phyloP scores from a whole-genome alignment of 2,888 invertebrate genomes.

The Congeria kusceri region DNA sequence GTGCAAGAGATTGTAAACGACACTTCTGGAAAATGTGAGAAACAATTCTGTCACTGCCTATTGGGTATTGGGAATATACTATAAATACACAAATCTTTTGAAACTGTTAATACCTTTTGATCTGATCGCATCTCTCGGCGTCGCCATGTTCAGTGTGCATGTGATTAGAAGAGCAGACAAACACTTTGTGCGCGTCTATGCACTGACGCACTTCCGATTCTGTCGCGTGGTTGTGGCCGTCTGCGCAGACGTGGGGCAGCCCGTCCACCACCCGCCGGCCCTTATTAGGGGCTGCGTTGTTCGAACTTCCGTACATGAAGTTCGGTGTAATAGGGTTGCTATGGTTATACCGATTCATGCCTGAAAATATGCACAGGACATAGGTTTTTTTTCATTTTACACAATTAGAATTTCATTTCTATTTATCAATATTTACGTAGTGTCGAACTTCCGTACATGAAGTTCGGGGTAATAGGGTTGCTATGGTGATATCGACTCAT shows the following conservation, averaged over 20 bases:
- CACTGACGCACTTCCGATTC: constrained; percentile 46
- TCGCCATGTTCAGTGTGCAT: constrained; percentile 51
- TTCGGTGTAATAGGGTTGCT: constrained; percentile 34
- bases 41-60: too few relatives aligned
- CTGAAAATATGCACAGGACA: constrained; percentile 7
- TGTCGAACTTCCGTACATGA: constrained; percentile 15
- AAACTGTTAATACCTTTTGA: constrained; percentile 60
- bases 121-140: constrained; percentile 52
- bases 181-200: constrained; percentile 59
- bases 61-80: too few relatives aligned
- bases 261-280: constrained; percentile 37
- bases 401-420: too few relatives aligned
- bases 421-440: too few relatives aligned
- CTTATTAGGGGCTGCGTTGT: too few relatives aligned
- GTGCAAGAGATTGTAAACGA: too few relatives aligned
- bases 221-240: constrained; percentile 57
- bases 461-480: constrained; percentile 36
- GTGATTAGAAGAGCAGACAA: constrained; percentile 54
- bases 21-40: too few relatives aligned
- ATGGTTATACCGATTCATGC: constrained; percentile 41
- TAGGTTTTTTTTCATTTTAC: too few relatives aligned
- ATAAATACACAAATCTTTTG: too few relatives aligned
- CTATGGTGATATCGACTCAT: constrained; percentile 46
- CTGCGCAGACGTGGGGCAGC: constrained; percentile 51
- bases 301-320: constrained; percentile 17